These are phyloP conservation scores for Hemibagrus wyckioides DNA, from an alignment of 2,113 vertebrate species.

Conservation along the genomic window DNA sequence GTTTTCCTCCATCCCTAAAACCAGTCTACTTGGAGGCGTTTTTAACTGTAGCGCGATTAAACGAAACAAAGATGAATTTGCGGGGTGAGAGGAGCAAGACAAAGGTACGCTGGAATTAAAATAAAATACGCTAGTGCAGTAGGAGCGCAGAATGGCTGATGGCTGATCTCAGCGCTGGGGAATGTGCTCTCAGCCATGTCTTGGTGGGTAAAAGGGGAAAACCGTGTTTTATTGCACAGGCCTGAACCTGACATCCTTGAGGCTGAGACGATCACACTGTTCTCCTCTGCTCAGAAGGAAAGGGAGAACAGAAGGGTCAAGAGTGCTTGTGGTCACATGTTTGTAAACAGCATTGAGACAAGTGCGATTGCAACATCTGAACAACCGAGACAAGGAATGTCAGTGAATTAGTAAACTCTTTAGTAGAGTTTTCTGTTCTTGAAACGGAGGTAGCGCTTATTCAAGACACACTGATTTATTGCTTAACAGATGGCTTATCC, in stretches of 20 bases:
- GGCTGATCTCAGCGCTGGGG: slow-evolving; percentile 67
- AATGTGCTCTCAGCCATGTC: slow-evolving; percentile 52
- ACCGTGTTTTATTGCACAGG: slow-evolving; percentile 22
- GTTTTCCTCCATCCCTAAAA: neutral
- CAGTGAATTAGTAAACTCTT: neutral
- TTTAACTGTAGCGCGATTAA: neutral
- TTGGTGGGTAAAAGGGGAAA: slow-evolving; percentile 39
- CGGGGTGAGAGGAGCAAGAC: slow-evolving; percentile 9
- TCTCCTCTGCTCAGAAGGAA: neutral
- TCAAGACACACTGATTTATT: slow-evolving; percentile 18
- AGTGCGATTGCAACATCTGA: neutral
- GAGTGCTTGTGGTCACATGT: neutral
- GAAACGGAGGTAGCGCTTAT: neutral
- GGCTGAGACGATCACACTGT: slow-evolving; percentile 4
- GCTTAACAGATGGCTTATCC: slow-evolving; percentile 15
- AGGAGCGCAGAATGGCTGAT: slow-evolving; percentile 60
- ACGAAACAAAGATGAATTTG: slow-evolving; percentile 9
- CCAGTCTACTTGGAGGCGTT: neutral
- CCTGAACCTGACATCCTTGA: slow-evolving; percentile 26
- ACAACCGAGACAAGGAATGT: neutral
- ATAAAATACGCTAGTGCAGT: slow-evolving; percentile 66
- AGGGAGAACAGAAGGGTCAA: neutral
- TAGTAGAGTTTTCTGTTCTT: neutral
- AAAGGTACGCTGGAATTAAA: slow-evolving; percentile 19
- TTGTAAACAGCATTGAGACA: slow-evolving; percentile 14